These are phyloP conservation scores for Odocoileus hemionus DNA, from an alignment of 2,113 vertebrate genomes.

Conservation along the genomic window DNA sequence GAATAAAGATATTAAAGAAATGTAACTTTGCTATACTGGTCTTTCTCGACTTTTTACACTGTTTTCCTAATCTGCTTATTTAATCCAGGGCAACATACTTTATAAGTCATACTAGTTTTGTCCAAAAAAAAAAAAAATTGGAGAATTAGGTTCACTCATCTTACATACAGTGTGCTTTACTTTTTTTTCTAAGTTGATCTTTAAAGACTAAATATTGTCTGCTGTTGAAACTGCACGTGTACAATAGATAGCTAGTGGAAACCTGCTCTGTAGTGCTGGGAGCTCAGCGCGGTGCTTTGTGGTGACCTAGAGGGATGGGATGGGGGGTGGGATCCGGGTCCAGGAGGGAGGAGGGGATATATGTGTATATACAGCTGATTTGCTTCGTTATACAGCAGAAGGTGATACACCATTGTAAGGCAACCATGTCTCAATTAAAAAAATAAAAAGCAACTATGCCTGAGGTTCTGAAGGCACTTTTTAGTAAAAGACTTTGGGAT, in stretches of 20 bases:
- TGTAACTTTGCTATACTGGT: neutral
- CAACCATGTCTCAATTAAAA: neutral
- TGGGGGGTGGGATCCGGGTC: neutral
- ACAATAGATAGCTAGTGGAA: neutral
- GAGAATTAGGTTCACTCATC: neutral
- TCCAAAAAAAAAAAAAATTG: neutral
- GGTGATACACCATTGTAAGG: neutral
- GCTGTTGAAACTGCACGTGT: neutral
- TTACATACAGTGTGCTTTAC: neutral
- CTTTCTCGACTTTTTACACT: neutral
- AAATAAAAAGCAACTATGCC: neutral
- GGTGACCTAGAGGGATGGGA: neutral
- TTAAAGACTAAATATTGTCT: neutral
- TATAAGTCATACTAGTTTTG: neutral
- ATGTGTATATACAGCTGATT: neutral
- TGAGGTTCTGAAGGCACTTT: neutral
- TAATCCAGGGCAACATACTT: neutral
- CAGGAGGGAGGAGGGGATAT: neutral
- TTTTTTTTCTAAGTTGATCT: neutral
- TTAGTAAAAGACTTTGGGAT: neutral
- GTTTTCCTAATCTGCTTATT: neutral
- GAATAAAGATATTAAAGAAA: slow-evolving; percentile 10
- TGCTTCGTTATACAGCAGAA: neutral
- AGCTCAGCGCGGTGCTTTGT: neutral
- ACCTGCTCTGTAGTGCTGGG: neutral